Evolutionary conservation across 2,113 vertebrate species (phyloP).

Genomic region (Progne subis): DNA sequence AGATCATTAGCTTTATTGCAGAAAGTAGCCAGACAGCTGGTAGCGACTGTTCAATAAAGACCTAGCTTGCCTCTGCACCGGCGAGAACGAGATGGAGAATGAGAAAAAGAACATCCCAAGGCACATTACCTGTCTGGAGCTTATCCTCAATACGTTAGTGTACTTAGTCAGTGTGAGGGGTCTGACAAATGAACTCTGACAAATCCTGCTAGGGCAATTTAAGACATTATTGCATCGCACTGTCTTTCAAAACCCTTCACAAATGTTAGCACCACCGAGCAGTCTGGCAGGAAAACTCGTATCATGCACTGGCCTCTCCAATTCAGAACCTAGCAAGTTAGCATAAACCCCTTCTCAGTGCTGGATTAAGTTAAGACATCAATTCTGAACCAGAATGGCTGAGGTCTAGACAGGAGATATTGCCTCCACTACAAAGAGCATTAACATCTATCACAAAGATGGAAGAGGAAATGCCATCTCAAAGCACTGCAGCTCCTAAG

Average conservation of each 20-base stretch:
- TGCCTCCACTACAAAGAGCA: not conserved
- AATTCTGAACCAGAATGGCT: not conserved
- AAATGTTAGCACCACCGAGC: not conserved
- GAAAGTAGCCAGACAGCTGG: slow-evolving; percentile 13
- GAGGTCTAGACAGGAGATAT: not conserved
- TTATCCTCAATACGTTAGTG: not conserved
- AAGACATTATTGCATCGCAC: not conserved
- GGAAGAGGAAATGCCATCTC: not conserved
- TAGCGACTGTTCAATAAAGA: not conserved
- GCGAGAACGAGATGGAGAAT: not conserved
- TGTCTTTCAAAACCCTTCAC: not conserved
- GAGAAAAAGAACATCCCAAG: not conserved
- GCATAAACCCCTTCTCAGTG: not conserved
- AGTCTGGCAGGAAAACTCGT: not conserved
- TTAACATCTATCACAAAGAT: not conserved
- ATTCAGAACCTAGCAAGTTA: not conserved
- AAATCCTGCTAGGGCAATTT: slow-evolving; percentile 33
- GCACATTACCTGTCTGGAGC: slow-evolving; percentile 28
- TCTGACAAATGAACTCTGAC: slow-evolving; percentile 36
- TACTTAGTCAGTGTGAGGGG: not conserved
- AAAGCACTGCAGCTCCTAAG: not conserved
- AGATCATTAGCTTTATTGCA: slow-evolving; percentile 34
- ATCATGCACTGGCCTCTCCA: not conserved
- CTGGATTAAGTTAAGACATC: not conserved
- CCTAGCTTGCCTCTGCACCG: not conserved